Conservation (phyloP, 2,797 vertebrate genomes). For the Tokudaia tokunoshimensis region DNA sequence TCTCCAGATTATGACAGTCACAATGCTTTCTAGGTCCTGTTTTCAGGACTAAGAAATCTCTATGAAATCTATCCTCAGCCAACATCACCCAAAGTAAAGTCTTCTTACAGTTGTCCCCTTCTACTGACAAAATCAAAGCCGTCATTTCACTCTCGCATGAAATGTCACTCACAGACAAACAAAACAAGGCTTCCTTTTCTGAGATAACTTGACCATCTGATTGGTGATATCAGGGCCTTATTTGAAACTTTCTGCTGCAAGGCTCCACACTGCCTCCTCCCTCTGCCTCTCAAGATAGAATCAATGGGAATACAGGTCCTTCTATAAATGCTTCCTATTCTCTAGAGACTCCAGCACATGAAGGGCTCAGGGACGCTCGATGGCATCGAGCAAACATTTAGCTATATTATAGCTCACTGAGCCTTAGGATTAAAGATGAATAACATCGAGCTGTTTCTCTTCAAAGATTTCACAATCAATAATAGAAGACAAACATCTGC, state of each 20-base stretch:
- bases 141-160: neutral
- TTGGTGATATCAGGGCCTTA: neutral
- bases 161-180: neutral
- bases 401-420: neutral
- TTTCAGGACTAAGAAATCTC: neutral
- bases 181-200: neutral
- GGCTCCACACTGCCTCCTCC: neutral
- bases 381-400: neutral
- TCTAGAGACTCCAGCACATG: neutral
- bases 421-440: constrained; percentile 61
- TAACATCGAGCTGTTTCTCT: neutral
- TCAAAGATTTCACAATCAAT: constrained; percentile 22
- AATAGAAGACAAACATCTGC: constrained; percentile 36
- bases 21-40: neutral
- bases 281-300: neutral
- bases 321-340: neutral
- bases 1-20: neutral
- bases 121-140: neutral
- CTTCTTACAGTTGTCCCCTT: neutral
- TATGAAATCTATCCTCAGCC: fast-evolving
- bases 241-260: neutral
- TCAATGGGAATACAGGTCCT: neutral
- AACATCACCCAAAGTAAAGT: neutral
- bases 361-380: neutral
- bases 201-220: neutral